phyloP scores from a whole-genome alignment of 2,888 invertebrate genomes.

The Metalampra italica region DNA sequence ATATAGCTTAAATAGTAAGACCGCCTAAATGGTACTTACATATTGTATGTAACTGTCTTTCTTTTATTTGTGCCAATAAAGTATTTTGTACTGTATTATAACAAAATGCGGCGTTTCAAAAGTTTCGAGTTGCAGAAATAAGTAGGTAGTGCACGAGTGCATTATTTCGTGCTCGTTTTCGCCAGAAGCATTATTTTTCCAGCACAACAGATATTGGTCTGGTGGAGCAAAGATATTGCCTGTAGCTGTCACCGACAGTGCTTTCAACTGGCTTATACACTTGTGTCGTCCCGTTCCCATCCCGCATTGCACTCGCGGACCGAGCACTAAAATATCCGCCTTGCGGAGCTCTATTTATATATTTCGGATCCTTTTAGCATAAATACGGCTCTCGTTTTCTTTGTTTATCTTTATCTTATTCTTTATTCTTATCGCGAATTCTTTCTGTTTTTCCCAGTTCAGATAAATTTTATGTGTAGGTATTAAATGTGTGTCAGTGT shows the following conservation, averaged over 20 bases:
- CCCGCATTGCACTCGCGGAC: slow-evolving; percentile 35
- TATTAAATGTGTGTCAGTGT: no score
- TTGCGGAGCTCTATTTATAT: slow-evolving; percentile 6
- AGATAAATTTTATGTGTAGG: neutral
- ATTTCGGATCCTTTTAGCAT: slow-evolving; percentile 1
- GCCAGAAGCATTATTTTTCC: slow-evolving; percentile 51
- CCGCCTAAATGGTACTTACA: no score
- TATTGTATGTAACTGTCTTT: no score
- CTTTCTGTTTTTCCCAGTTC: neutral
- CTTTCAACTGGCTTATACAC: slow-evolving; percentile 58
- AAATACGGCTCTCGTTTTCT: neutral
- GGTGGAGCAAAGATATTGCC: slow-evolving; percentile 64
- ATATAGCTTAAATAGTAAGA: no score
- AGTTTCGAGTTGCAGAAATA: neutral
- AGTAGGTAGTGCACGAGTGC: slow-evolving; percentile 3
- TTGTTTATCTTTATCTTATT: neutral
- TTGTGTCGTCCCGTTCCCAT: slow-evolving; percentile 45
- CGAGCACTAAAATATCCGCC: slow-evolving; percentile 35
- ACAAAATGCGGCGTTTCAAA: neutral
- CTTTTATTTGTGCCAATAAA: no score
- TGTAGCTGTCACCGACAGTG: slow-evolving; percentile 65
- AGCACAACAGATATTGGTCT: slow-evolving; percentile 62
- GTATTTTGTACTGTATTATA: neutral
- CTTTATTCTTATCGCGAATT: neutral
- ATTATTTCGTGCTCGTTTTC: slow-evolving; percentile 24